Base-by-base conservation (phyloP, 2,797 vertebrate genomes). In the Danio albolineatus region DNA sequence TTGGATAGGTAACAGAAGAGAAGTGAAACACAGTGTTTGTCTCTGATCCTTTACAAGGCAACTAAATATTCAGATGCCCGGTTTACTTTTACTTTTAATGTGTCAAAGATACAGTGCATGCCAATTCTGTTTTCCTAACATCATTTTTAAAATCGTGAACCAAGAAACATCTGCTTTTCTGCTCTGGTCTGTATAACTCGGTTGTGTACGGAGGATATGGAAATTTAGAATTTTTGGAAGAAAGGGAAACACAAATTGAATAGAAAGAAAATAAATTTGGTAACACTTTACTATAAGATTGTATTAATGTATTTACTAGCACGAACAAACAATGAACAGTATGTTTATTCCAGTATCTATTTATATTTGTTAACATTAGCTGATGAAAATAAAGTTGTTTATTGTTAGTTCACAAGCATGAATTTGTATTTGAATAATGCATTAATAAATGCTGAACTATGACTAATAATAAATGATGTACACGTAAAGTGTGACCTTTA, bases 1-100 rank as follows among this genome's bases (percentile, higher is more conserved):
- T 57, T 51, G 44, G 21, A 13, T 36, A 56, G 19, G 43, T 81
- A 73, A 49, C 70, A 53, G 48, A 79, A 64, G 48, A 76, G 71
- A 85, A 84, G 49, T 78, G 79, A 28, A 71, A 87, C 28, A 82
- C 65, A 43, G 38, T 49, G 46, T n/a, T 7, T 56, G 19, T 66
- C 10, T 61, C 53, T 53, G 53, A 49, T 61, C 71, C 44, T 44
- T 69, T 81, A 74, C 74, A 57, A 14, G 46, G 41, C 74, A 67
- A 67, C 69, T 38, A 70, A 38, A 51, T n/a, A 49, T 13, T 49
- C 19, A 14, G 19, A 67, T 28, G 28, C 28, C 3, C 28, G 3
- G 67, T 28, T 49, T 10, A 49, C 19, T 28, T 36, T 49, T n/a
- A 36, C 19, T 46, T 66, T 21, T 4, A 16, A 49, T 67, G 8